Conservation (phyloP, 2,797 vertebrate genomes). For the Heteromormyrus szaboi region DNA sequence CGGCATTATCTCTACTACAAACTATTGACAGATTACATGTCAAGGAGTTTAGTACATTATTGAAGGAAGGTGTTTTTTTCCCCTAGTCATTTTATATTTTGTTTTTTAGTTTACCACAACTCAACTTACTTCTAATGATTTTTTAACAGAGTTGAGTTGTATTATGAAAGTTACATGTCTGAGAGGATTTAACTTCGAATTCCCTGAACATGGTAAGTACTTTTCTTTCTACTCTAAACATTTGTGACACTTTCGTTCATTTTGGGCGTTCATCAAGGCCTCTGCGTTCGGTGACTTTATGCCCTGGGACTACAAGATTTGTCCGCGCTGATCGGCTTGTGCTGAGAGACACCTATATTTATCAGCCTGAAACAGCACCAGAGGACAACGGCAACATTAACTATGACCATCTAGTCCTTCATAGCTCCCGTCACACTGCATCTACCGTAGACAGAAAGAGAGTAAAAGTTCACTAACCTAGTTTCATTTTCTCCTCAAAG, state of each 20-base stretch:
- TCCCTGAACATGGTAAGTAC: conserved; percentile 98
- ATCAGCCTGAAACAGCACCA: conserved; percentile 62
- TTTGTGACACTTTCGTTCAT: conserved; percentile 35
- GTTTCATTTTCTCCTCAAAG: conserved; percentile 63
- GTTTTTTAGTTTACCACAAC: conserved; percentile 50
- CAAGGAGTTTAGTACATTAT: conserved; percentile 81
- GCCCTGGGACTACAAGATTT: neutral
- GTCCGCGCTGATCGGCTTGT: conserved; percentile 46
- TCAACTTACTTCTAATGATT: conserved; percentile 67
- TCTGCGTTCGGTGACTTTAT: conserved; percentile 43
- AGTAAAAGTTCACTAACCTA: conserved; percentile 55
- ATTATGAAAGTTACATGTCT: conserved; percentile 99
- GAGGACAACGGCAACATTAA: conserved; percentile 62
- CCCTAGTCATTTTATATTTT: conserved; percentile 54
- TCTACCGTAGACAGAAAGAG: conserved; percentile 19
- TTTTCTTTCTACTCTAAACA: conserved; percentile 45
- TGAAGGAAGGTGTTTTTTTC: conserved; percentile 60
- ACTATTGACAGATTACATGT: conserved; percentile 84
- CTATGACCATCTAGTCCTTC: conserved; percentile 50
- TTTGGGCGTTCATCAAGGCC: conserved; percentile 47
- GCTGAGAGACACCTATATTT: conserved; percentile 68
- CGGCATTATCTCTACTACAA: conserved; percentile 79
- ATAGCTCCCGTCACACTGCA: conserved; percentile 38
- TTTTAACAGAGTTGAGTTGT: conserved; percentile 73
- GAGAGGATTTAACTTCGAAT: conserved; percentile 98